Evolutionary conservation across 1,140 invertebrate species (phyloP), one percentile per base, ranked within the genome.

Genomic region (Wiebesia pumilae): DNA sequence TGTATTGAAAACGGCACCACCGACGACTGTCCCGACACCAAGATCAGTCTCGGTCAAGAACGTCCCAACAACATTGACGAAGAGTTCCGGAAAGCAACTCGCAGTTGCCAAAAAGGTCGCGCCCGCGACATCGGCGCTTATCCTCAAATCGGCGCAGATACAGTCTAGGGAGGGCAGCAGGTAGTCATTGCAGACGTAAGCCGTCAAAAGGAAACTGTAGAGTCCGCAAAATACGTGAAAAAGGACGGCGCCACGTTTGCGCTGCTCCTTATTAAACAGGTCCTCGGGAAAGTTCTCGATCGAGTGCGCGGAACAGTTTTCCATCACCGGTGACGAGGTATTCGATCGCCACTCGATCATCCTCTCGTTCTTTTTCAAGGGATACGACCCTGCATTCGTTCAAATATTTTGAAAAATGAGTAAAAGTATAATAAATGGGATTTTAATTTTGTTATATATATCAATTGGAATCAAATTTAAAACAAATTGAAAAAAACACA

Each of bases 71-170:
- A 98, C 94, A 89, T 97, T 98, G 33, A 97, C 97, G 91, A 98
- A 98, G 47, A 99, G 95, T 93, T 98, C 98, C 0, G 98, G 98
- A 88, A 97, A 97, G 47, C 97, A 98, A 19, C 97, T 98, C 1
- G 97, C 98, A 0, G 97, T 97, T 0, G 98, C 97, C 96, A 99
- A 97, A 90, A 98, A 98, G 0, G 98, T 99, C 0, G 98, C 98
- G 0, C 97, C 98, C 0, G 97, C 97, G 16, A 98, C 97, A 91
- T 98, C 97, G 90, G 96, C 91, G 90, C 96, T 96, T 91, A 97
- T 95, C 86, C 96, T 95, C 35, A 97, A 91, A 83, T 95, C 95
- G 47, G 96, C 95, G 90, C 97, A 97, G 88, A 98, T 97, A 87
- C 96, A 95, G 91, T 98, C 97, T 3, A 98, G 95, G 1, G 97